These are phyloP conservation scores for Cosmopolites sordidus DNA, from an alignment of 2,888 invertebrate genomes.

Conservation along the genomic window DNA sequence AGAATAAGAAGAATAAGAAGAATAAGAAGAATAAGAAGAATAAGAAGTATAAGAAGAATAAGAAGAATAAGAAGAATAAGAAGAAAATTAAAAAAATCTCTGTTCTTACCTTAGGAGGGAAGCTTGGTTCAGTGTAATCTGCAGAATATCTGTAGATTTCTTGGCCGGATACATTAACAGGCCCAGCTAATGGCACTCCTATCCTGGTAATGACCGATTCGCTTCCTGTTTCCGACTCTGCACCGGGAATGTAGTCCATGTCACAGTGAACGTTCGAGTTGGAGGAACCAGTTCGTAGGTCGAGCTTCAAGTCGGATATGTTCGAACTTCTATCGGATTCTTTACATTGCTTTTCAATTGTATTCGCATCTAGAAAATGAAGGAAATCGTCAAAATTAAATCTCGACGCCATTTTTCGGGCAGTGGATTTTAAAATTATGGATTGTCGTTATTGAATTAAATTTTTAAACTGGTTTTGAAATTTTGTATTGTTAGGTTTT, in stretches of 20 bases:
- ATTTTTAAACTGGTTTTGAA: no score
- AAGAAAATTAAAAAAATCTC: no score
- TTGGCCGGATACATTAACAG: constrained; percentile 68
- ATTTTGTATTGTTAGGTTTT: no score
- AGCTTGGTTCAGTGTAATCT: constrained; percentile 74
- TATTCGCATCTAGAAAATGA: constrained; percentile 50
- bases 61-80: no score
- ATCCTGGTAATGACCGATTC: constrained; percentile 55
- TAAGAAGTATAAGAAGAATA: no score
- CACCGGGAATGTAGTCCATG: constrained; percentile 57
- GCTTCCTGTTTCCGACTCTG: constrained; percentile 54
- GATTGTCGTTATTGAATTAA: no score
- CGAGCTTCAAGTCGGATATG: constrained; percentile 87
- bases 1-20: no score
- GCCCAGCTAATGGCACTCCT: constrained; percentile 73
- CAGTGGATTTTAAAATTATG: no score
- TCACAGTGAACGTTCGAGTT: constrained; percentile 61
- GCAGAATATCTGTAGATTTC: constrained; percentile 68
- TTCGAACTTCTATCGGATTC: constrained; percentile 88
- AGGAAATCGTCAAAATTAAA: no score
- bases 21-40: no score
- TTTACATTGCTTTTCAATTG: constrained; percentile 58
- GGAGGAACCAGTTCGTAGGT: constrained; percentile 78
- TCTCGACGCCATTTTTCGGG: no score
- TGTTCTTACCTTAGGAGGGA: constrained; percentile 67